Evolutionary conservation across 1,140 invertebrate genomes (phyloP), one percentile per base, ranked within the genome.

Genomic region (Ceratitis capitata): DNA sequence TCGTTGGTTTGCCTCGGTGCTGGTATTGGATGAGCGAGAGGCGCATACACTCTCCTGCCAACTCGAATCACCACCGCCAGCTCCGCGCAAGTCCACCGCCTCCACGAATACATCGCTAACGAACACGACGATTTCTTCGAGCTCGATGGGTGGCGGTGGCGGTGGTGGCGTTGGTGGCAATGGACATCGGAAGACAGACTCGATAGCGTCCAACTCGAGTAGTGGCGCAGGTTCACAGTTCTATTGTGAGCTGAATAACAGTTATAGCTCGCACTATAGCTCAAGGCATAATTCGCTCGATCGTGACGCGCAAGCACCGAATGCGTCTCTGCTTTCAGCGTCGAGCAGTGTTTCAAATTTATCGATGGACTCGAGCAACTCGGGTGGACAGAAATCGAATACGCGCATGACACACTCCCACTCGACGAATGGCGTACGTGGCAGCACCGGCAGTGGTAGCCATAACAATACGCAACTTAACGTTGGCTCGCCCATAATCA

Each of bases 1-100:
- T 92, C 93, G 95, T 53, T 99, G 98, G 98, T 99, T 99, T 91
- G 95, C 97, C 89, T 97, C 97, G 0, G 94, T 99, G 78, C 93
- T 96, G 82, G 95, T 98, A 1, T 93, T 98, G 35, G 97, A 98
- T 91, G 98, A 99, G 92, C 94, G 96, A 83, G 97, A 99, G 92
- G 96, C 97, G 29, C 98, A 97, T 92, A 96, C 97, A 88, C 92
- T 98, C 2, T 98, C 97, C 39, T 98, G 97, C 92, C 95, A 97
- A 88, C 97, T 99, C 87, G 98, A 99, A 92, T 94, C 96, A 1
- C 94, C 94, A 29, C 93, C 93, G 88, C 89, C 92, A 87, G 87
- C 89, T 4, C 87, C 88, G 16, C 86, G 89, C 0, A 91, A 91
- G 83, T 87, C 90, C 45, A 87, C 87, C 53, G 89, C 89, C 29